Evolutionary conservation across 2,113 vertebrate genomes (phyloP).

Genomic region (Oncorhynchus gorbuscha): DNA sequence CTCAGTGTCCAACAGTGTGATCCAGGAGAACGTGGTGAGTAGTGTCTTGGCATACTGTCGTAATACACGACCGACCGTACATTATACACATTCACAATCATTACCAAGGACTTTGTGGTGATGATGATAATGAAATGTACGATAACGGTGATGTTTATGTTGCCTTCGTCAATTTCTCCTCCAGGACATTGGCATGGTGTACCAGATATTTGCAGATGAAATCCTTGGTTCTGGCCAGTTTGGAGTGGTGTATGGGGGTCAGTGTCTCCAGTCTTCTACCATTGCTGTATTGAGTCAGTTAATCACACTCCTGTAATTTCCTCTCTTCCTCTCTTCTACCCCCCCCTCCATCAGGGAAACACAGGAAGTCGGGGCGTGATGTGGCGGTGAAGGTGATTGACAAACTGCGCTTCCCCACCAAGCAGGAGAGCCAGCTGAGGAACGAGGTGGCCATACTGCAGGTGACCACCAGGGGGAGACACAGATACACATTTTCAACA

Average conservation of each 20-base stretch:
- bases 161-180: slow-evolving; percentile 24
- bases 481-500: neutral
- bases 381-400: slow-evolving; percentile 80
- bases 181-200: slow-evolving; percentile 87
- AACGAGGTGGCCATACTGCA: slow-evolving; percentile 83
- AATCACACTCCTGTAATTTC: neutral
- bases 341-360: slow-evolving; percentile 63
- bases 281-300: neutral
- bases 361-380: slow-evolving; percentile 69
- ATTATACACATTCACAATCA: neutral
- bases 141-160: neutral
- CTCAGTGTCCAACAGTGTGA: slow-evolving; percentile 89
- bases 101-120: neutral
- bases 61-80: neutral
- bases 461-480: slow-evolving; percentile 43
- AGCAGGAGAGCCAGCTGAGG: slow-evolving; percentile 80
- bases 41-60: neutral
- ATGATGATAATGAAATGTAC: neutral
- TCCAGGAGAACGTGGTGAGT: slow-evolving; percentile 88
- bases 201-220: slow-evolving; percentile 91
- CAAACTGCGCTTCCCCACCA: slow-evolving; percentile 81
- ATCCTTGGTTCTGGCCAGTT: slow-evolving; percentile 89
- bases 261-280: slow-evolving; percentile 9
- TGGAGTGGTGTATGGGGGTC: slow-evolving; percentile 91
- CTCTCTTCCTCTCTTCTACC: neutral